Percentiles rank a stretch among this genome's conserved stretches.
These are phyloP conservation scores for Drosophila peninsularis DNA, from an alignment of 2,888 invertebrate species.

Conservation along the genomic window DNA sequence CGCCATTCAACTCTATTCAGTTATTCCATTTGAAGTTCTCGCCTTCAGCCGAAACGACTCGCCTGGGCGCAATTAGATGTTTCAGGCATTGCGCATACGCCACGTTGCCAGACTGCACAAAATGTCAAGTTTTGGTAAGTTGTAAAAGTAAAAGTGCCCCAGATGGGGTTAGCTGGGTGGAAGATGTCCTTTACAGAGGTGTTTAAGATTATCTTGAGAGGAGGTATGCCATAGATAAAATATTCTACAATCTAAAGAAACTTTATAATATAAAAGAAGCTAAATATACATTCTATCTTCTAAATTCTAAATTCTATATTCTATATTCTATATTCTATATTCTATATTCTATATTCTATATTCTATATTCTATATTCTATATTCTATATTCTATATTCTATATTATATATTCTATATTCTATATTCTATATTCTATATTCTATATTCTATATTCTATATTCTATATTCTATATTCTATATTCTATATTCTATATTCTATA, in stretches of 20 bases:
- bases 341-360: too few species aligned
- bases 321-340: too few species aligned
- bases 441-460: background rate
- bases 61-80: slow-evolving; percentile 64
- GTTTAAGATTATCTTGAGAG: too few species aligned
- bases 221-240: too few species aligned
- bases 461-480: background rate
- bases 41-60: slow-evolving; percentile 47
- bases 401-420: background rate
- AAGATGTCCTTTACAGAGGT: background rate
- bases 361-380: background rate
- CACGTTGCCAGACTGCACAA: slow-evolving; percentile 5
- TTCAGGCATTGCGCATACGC: slow-evolving; percentile 46
- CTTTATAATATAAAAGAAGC: too few species aligned
- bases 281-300: background rate
- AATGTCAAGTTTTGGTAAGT: background rate
- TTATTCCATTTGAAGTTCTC: slow-evolving; percentile 59
- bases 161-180: background rate
- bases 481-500: background rate
- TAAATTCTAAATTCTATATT: too few species aligned
- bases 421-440: background rate
- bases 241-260: too few species aligned
- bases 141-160: slow-evolving; percentile 1
- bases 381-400: background rate
- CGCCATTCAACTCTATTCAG: slow-evolving; percentile 53